Conservation (phyloP, 2,888 invertebrate genomes). For the Phengaris alcon region DNA sequence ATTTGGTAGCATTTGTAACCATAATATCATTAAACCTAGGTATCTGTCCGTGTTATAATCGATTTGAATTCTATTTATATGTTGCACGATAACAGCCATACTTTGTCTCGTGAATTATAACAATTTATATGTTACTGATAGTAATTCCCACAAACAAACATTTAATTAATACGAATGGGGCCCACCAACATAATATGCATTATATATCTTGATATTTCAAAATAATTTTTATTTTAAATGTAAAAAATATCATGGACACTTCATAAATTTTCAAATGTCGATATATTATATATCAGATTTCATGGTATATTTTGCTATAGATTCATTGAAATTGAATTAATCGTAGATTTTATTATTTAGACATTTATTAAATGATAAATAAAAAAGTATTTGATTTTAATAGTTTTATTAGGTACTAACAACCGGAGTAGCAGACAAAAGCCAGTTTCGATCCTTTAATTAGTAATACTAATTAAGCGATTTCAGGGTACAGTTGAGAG, state of each 20-base stretch:
- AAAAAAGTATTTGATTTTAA: too few species aligned
- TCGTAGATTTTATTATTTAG: too few species aligned
- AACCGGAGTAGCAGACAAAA: background rate
- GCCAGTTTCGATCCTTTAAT: slow-evolving; percentile 1
- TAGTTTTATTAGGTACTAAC: background rate
- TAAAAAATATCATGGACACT: too few species aligned
- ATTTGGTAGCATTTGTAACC: background rate
- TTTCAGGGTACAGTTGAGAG: slow-evolving; percentile 3
- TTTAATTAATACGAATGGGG: background rate
- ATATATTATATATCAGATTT: too few species aligned
- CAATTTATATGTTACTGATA: slow-evolving; percentile 6
- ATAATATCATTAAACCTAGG: background rate
- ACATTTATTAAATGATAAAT: too few species aligned
- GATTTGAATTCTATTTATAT: slow-evolving; percentile 9
- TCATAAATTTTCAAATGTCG: too few species aligned
- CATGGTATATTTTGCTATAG: too few species aligned
- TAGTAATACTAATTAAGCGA: slow-evolving; percentile 13
- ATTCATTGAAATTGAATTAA: too few species aligned
- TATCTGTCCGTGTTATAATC: background rate
- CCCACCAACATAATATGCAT: background rate
- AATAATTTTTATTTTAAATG: too few species aligned
- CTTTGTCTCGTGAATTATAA: slow-evolving; percentile 5
- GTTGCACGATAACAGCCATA: background rate
- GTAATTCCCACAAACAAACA: background rate
- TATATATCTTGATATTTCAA: background rate